Evolutionary conservation across 1,140 invertebrate species (phyloP).

Genomic region (Leucophenga varia): DNA sequence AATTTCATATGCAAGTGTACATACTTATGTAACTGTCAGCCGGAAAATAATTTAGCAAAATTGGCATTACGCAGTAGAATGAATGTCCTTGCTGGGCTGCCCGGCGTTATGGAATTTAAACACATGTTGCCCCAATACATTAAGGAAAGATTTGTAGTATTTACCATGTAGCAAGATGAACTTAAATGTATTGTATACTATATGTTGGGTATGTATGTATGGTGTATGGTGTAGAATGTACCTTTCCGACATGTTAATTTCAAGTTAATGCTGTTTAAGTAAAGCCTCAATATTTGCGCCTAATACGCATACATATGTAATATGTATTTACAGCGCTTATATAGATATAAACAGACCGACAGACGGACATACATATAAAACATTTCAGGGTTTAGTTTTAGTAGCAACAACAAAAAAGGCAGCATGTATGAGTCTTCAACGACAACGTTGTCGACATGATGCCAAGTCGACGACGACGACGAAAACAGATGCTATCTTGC

Average conservation of each 20-base stretch:
- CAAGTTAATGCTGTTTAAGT: constrained; percentile 52
- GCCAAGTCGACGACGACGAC: constrained; percentile 29
- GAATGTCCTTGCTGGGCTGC: too few relatives aligned
- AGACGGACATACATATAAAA: constrained; percentile 4
- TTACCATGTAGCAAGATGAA: too few relatives aligned
- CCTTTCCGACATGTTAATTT: constrained; percentile 48
- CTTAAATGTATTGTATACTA: neutral
- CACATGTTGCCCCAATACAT: constrained; percentile 2
- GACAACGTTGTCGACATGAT: constrained; percentile 24
- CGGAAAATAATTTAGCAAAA: too few relatives aligned
- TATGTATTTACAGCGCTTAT: constrained; percentile 47
- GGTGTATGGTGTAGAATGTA: constrained; percentile 6
- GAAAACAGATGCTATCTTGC: constrained; percentile 52
- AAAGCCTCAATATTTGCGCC: constrained; percentile 51
- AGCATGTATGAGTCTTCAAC: constrained; percentile 51
- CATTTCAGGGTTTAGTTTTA: too few relatives aligned
- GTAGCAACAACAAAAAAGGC: too few relatives aligned
- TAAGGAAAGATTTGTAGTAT: constrained; percentile 5
- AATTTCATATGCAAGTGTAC: too few relatives aligned
- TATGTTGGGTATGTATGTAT: constrained; percentile 7
- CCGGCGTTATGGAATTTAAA: too few relatives aligned
- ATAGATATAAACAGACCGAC: neutral
- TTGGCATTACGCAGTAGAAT: too few relatives aligned
- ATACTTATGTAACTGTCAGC: too few relatives aligned
- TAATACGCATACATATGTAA: constrained; percentile 51